Base-by-base conservation (phyloP, 2,797 vertebrate species). In the Dermochelys coriacea region DNA sequence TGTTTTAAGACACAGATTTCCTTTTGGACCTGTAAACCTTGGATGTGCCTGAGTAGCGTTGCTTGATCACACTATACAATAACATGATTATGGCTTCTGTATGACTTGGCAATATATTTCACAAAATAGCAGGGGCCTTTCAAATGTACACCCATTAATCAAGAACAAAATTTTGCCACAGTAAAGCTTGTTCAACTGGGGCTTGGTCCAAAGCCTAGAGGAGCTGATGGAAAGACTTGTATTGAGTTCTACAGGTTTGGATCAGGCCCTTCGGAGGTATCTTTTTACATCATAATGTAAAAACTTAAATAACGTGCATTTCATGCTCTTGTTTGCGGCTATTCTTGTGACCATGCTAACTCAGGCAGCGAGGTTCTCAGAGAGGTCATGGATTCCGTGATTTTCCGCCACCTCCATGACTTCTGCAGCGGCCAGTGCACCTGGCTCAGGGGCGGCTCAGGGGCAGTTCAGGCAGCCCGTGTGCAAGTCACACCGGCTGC, bases 1-100 rank as follows among this genome's bases (percentile, higher is more conserved):
- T 64, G 27, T 4, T 51, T 1, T 0, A 3, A 89, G 86, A 55
- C 15, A 29, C 0, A 31, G 83, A 47, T 85, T 91, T 86, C 80
- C 61, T 82, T 59, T 55, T 31, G 78, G 88, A 80, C 37, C 81
- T 29, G 37, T 80, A 91, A 90, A 89, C 61, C 50, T 47, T 10
- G 16, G 71, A 80, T 59, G 3, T 85, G 88, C 86, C 92, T 61
- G 71, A 85, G 89, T 85, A 77, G 75, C 80, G 41, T 87, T 27
- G 79, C 45, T 85, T 87, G 90, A 79, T 93, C 82, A 88, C 87
- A 71, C 86, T 52, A 45, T n/a, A 9, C 61, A 15, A 29, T 4
- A 84, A 84, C n/a, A 5, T 4, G 87, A 84, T 75, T 64, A 51
- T 77, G 82, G 50, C 85, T 82, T 23, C 68, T 50, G 3, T 3